Base-by-base conservation (phyloP, 2,113 vertebrate species). In the Plestiodon gilberti region DNA sequence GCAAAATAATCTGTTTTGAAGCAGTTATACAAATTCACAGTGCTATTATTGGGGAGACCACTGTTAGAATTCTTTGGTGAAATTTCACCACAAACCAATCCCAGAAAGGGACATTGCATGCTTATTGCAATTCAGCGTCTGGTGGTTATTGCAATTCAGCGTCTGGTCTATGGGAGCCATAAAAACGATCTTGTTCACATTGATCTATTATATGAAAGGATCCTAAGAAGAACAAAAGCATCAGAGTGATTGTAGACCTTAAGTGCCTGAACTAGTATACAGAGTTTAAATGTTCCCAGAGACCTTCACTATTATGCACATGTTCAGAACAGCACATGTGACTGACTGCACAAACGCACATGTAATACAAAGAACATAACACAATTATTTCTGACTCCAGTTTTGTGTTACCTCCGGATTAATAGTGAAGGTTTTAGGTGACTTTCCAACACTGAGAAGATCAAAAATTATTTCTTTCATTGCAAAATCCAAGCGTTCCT, bases 401-500 rank as follows among this genome's bases (percentile, higher is more conserved):
- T 13, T 64, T 0, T 88, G 17, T 77, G 71, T 96, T 97, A 99
- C 98, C 98, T 99, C 99, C 95, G 99, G 99, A 93, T 99, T 99
- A 95, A 99, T 99, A 89, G 98, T 97, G 92, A 99, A 99, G 91
- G 99, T 99, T 97, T 99, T 99, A 84, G 99, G 96, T 92, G 99
- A 99, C 93, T 99, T 99, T 93, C 99, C 99, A 95, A 99, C 99
- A 93, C 99, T 99, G 89, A 99, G 98, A 90, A 99, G 98, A 97
- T 99, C 99, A 95, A 99, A 99, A 97, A 99, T 99, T 86, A 99
- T 99, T 97, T 99, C 99, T 97, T 99, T 99, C 99, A 99, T 99
- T 93, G 99, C 99, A 96, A 99, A 99, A 97, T 99, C 99, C 95
- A 99, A 98, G 91, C 99, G 97, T 97, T 99, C 99, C 99, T 99